Percentiles rank a stretch among this genome's conserved stretches.
Evolutionary conservation across 2,888 invertebrate genomes (phyloP).

Genomic region (Drosophila kokeensis): DNA sequence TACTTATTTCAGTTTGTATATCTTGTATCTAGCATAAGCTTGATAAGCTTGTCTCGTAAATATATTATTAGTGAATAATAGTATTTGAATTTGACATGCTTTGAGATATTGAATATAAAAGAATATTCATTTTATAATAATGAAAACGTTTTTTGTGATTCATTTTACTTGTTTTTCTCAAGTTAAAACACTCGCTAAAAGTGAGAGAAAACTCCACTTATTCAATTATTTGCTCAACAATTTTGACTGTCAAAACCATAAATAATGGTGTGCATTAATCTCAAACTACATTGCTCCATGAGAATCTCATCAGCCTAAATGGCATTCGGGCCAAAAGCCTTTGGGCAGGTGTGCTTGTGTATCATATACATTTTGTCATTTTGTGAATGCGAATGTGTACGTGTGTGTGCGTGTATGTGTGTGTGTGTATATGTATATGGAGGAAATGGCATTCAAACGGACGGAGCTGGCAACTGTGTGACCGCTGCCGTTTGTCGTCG

Average conservation of each 20-base stretch:
- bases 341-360: conserved; percentile 29
- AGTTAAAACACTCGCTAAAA: no score
- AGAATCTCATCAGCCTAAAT: conserved; percentile 63
- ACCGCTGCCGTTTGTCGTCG: conserved; percentile 67
- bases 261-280: conserved; percentile 34
- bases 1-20: no score
- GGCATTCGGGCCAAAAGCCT: conserved; percentile 23
- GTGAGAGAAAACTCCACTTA: background rate
- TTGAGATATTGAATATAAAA: background rate
- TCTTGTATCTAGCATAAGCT: background rate
- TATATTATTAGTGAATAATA: background rate
- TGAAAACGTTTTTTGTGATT: background rate
- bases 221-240: conserved; percentile 19
- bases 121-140: background rate
- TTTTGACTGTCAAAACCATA: conserved; percentile 10
- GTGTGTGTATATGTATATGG: conserved; percentile 11
- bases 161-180: background rate
- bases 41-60: background rate
- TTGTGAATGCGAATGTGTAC: conserved; percentile 8
- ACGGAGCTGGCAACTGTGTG: conserved; percentile 53
- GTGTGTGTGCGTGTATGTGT: conserved; percentile 1
- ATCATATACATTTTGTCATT: conserved; percentile 46
- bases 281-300: conserved; percentile 17
- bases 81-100: accelerated
- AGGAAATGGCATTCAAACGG: conserved; percentile 54